Conservation (phyloP, 2,888 invertebrate species). For the Parnassius glacialis region DNA sequence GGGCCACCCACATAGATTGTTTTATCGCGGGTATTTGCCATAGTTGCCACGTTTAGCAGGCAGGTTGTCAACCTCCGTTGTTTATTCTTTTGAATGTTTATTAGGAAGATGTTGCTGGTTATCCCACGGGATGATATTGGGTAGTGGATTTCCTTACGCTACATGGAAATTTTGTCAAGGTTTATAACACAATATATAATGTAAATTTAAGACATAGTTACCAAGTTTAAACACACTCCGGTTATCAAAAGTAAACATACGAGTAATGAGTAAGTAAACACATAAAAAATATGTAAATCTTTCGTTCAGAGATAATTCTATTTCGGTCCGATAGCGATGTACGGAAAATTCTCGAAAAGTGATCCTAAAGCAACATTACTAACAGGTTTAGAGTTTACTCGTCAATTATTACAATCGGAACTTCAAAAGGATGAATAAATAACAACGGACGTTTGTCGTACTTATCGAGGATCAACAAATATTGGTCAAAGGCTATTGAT, state of each 20-base stretch:
- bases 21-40: too few relatives aligned
- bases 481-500: not conserved
- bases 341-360: conserved; percentile 6
- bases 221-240: not conserved
- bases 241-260: conserved; percentile 14
- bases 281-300: not conserved
- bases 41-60: too few relatives aligned
- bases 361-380: conserved; percentile 6
- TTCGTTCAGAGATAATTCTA: not conserved
- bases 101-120: too few relatives aligned
- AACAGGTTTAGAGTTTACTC: conserved; percentile 9
- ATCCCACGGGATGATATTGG: too few relatives aligned
- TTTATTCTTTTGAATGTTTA: too few relatives aligned
- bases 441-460: not conserved
- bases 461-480: not conserved
- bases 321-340: conserved; percentile 1
- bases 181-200: too few relatives aligned
- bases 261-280: conserved; percentile 1
- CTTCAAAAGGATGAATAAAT: not conserved
- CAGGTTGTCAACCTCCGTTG: too few relatives aligned
- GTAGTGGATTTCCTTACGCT: too few relatives aligned
- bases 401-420: conserved; percentile 11
- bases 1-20: too few relatives aligned
- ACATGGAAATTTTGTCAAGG: too few relatives aligned
- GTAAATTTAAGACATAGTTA: too few relatives aligned